Evolutionary conservation across 1,140 invertebrate genomes (phyloP).

Genomic region (Aphaenogaster ashmeadi): DNA sequence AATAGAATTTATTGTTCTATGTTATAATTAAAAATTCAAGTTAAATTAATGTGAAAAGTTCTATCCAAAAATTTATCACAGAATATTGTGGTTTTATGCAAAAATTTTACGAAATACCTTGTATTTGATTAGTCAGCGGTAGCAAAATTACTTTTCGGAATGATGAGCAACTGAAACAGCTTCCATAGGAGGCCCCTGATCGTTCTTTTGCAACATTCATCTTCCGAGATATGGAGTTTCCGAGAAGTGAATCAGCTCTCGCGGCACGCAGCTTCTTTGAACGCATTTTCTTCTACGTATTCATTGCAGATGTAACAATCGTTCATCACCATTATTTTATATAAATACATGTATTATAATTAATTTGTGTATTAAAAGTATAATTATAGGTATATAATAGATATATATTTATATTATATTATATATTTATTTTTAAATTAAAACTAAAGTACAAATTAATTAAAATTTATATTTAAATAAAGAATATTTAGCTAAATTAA

Average conservation of each 20-base stretch:
- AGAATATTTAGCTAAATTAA: not conserved
- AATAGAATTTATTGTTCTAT: too few relatives aligned
- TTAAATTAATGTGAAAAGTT: not conserved
- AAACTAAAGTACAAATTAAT: not conserved
- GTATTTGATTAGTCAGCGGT: not conserved
- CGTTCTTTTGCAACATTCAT: not conserved
- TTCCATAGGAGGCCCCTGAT: not conserved
- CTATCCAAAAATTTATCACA: not conserved
- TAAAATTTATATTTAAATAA: not conserved
- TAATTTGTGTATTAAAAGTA: not conserved
- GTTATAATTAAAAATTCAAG: not conserved
- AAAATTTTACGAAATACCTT: not conserved
- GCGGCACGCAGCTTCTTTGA: not conserved
- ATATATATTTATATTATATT: not conserved
- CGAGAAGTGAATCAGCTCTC: constrained; percentile 14
- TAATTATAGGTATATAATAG: too few relatives aligned
- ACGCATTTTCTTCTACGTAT: not conserved
- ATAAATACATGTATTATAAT: not conserved
- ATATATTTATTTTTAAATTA: not conserved
- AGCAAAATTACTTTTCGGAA: not conserved
- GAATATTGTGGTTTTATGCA: not conserved
- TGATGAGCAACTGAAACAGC: not conserved
- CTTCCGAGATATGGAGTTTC: constrained; percentile 8
- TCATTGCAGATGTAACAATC: not conserved
- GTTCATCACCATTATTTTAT: not conserved